Conservation (phyloP, 1,140 invertebrate genomes). For the Drosophila arawakana region DNA sequence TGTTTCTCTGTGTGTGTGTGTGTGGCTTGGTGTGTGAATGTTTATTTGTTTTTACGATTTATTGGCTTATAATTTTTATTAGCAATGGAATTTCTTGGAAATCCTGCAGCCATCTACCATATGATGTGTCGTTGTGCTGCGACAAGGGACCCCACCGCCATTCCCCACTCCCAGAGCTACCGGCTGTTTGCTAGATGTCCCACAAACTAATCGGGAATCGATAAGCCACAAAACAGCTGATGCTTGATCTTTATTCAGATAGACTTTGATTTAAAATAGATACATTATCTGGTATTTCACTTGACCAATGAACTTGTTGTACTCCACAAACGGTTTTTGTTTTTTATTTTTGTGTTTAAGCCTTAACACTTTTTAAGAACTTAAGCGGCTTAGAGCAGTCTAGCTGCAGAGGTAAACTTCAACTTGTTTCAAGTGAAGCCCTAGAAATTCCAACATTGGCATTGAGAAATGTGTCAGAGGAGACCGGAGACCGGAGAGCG, state of each 20-base stretch:
- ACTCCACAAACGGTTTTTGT: not conserved
- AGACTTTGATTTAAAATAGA: not conserved
- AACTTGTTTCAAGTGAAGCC: slow-evolving; percentile 51
- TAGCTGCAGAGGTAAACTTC: slow-evolving; percentile 27
- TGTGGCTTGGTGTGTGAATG: slow-evolving; percentile 15
- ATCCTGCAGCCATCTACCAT: slow-evolving; percentile 43
- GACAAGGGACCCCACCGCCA: not conserved
- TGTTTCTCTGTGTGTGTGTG: not conserved
- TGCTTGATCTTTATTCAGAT: not conserved
- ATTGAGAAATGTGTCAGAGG: slow-evolving; percentile 43
- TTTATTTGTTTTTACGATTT: slow-evolving; percentile 74
- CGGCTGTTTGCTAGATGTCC: slow-evolving; percentile 17
- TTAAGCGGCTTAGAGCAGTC: slow-evolving; percentile 56
- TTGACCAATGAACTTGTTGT: slow-evolving; percentile 52
- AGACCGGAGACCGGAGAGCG: too few relatives aligned
- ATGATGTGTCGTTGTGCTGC: slow-evolving; percentile 43
- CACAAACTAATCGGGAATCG: slow-evolving; percentile 6
- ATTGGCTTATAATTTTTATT: slow-evolving; percentile 83
- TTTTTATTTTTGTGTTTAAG: slow-evolving; percentile 42
- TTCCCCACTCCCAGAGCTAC: slow-evolving; percentile 7
- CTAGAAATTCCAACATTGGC: slow-evolving; percentile 48
- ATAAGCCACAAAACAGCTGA: slow-evolving; percentile 33
- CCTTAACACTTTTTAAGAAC: slow-evolving; percentile 51
- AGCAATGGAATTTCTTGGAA: slow-evolving; percentile 77
- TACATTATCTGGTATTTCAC: slow-evolving; percentile 6